These are phyloP conservation scores for Trachurus trachurus DNA, from an alignment of 2,797 vertebrate genomes.

Conservation along the genomic window DNA sequence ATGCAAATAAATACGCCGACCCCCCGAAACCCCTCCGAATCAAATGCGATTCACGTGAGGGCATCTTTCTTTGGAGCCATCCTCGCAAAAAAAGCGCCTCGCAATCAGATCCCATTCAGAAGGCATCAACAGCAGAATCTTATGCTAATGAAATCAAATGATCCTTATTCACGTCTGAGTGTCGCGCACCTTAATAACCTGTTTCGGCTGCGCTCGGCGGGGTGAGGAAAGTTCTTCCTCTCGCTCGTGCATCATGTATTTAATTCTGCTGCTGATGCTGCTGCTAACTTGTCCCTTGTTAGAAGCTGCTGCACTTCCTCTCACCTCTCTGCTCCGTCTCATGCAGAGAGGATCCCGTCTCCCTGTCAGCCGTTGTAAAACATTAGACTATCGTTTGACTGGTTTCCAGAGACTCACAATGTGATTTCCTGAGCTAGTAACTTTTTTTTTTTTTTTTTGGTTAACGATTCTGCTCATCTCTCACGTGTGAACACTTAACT, in stretches of 20 bases:
- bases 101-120: slow-evolving; percentile 78
- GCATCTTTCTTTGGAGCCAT: slow-evolving; percentile 12
- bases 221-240: neutral
- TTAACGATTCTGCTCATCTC: slow-evolving; percentile 10
- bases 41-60: slow-evolving; percentile 69
- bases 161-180: slow-evolving; percentile 57
- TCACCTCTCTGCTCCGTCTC: slow-evolving; percentile 39
- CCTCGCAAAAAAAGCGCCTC: slow-evolving; percentile 11
- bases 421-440: neutral
- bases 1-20: slow-evolving; percentile 56
- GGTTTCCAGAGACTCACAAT: neutral
- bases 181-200: slow-evolving; percentile 53
- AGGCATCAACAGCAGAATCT: slow-evolving; percentile 49
- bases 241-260: slow-evolving; percentile 4
- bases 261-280: slow-evolving; percentile 28
- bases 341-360: neutral
- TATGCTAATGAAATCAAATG: slow-evolving; percentile 64
- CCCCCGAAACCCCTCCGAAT: slow-evolving; percentile 51
- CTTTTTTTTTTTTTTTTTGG: slow-evolving; percentile 10
- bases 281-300: slow-evolving; percentile 22
- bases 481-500: slow-evolving; percentile 25
- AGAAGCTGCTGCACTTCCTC: slow-evolving; percentile 33
- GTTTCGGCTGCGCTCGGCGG: slow-evolving; percentile 9
- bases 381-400: slow-evolving; percentile 6
- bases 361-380: neutral